Base-by-base conservation (phyloP, 1,140 invertebrate species). In the Orchestia grillus region DNA sequence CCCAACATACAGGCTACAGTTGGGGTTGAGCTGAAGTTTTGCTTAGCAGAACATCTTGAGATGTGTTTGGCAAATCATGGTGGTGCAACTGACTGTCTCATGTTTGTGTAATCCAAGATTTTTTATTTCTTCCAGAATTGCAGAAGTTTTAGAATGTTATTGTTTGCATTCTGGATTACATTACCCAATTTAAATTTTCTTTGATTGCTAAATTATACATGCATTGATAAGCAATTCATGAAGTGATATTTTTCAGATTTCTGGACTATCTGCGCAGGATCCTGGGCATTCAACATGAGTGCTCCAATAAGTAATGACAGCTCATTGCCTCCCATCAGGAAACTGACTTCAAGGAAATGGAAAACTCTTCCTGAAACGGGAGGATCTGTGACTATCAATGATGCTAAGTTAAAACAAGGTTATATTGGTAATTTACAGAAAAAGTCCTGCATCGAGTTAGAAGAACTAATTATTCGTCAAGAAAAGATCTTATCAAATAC, bases 401-500 rank as follows among this genome's bases (percentile, higher is more conserved):
- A 96, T 88, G 91, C 96, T 15, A 96, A 96, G 77, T 57, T 96
- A 62, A 96, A 96, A 90, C 92, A 96, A 95, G 96, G 96, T 0
- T 95, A 96, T 95, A 44, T 96, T 3, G 96, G 96, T 8, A 88
- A 96, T 44, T 95, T 96, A 41, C 95, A 57, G 8, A 96, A 96
- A 88, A 96, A 96, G 53, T 57, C 95, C 4, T 36, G 96, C 36
- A 42, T 95, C 23, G 95, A 96, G 44, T 40, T 96, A 42, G 95
- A 96, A 90, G 96, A 96, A 88, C 44, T 96, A 8, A 62, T 96
- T 28, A 44, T 88, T 40, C 87, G 96, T 8, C 96, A 96, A 16
- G 77, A 96, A 23, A 62, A 57, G 0, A 57, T 95, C 0, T 44
- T 96, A 6, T 96, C 44, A 6, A 96, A 96, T 42, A 96, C 43